Percentiles rank a stretch among this genome's conserved stretches.
phyloP scores from a whole-genome alignment of 2,888 invertebrate genomes.

The Heliconius ismenius region DNA sequence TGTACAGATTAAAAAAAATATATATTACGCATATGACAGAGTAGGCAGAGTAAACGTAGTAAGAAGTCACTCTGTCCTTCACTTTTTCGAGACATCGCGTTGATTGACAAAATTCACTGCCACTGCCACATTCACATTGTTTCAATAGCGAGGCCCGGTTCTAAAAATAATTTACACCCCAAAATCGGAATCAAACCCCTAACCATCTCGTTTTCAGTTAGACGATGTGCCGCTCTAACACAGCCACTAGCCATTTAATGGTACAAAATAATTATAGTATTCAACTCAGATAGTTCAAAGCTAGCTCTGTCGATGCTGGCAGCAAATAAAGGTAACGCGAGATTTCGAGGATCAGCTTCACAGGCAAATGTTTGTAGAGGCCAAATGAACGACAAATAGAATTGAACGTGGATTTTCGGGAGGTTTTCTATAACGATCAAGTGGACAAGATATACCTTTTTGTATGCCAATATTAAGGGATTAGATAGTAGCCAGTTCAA shows the following conservation, averaged over 20 bases:
- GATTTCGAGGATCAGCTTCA: slow-evolving; percentile 38
- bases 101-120: not conserved
- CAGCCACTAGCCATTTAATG: not conserved
- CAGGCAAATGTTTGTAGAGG: slow-evolving; percentile 39
- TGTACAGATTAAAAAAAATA: too few species aligned
- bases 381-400: slow-evolving; percentile 40
- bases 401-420: not conserved
- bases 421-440: slow-evolving; percentile 3
- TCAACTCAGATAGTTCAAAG: slow-evolving; percentile 20
- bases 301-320: slow-evolving; percentile 27
- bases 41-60: not conserved
- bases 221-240: not conserved
- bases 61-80: not conserved
- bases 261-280: slow-evolving; percentile 11
- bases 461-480: not conserved
- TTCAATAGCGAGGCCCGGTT: not conserved
- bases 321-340: slow-evolving; percentile 34
- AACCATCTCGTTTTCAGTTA: not conserved
- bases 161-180: not conserved
- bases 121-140: too few species aligned
- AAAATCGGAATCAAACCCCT: not conserved
- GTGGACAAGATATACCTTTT: not conserved
- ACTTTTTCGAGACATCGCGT: not conserved
- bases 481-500: too few species aligned
- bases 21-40: not conserved